These are phyloP conservation scores for Alligator mississippiensis DNA, from an alignment of 2,113 vertebrate genomes.

Conservation along the genomic window DNA sequence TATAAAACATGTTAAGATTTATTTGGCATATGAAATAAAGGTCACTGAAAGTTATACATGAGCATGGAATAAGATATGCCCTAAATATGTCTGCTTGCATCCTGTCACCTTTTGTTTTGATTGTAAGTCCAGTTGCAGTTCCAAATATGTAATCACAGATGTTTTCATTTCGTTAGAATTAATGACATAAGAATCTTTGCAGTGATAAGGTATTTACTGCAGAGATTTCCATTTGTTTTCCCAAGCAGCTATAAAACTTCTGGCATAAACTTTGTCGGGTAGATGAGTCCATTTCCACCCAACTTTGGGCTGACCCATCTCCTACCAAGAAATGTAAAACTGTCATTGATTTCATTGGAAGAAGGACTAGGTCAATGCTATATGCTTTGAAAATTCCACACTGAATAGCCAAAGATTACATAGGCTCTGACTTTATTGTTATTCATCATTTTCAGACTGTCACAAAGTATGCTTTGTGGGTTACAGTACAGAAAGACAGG, in stretches of 20 bases:
- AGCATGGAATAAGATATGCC: not conserved
- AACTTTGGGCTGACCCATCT: constrained; percentile 33
- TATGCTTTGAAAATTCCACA: constrained; percentile 14
- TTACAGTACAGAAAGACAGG: not conserved
- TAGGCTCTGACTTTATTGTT: constrained; percentile 27
- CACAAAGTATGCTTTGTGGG: not conserved
- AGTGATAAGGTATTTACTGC: constrained; percentile 43
- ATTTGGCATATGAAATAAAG: not conserved
- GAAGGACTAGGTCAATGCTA: not conserved
- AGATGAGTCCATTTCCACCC: constrained; percentile 41
- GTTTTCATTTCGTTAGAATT: constrained; percentile 51
- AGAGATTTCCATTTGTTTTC: constrained; percentile 74
- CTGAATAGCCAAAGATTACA: not conserved
- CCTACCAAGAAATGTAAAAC: constrained; percentile 51
- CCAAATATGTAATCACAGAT: constrained; percentile 68
- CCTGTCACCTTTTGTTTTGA: constrained; percentile 12
- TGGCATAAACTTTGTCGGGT: constrained; percentile 53
- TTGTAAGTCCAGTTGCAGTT: constrained; percentile 38
- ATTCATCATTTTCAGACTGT: not conserved
- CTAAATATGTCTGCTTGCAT: not conserved
- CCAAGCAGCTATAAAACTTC: constrained; percentile 61
- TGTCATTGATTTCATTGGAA: constrained; percentile 56
- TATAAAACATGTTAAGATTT: not conserved
- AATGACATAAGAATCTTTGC: constrained; percentile 60
- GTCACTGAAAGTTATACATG: accelerated